Percentiles rank a stretch among this genome's conserved stretches.
Evolutionary conservation across 2,888 invertebrate genomes (phyloP).

Genomic region (Macropis europaea): DNA sequence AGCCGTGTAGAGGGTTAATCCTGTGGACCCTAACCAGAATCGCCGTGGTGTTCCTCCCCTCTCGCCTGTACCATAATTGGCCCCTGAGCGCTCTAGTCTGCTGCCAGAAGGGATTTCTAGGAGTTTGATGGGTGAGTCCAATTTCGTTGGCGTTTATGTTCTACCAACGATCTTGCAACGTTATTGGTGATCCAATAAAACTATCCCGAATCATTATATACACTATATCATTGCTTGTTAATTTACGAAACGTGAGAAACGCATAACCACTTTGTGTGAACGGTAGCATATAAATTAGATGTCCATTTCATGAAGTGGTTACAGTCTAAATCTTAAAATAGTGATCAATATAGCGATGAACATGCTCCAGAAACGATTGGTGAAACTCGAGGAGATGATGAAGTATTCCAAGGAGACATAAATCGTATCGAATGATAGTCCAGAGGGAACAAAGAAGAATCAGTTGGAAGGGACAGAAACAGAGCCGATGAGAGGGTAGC

Average conservation of each 20-base stretch:
- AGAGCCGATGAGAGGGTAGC: constrained; percentile 56
- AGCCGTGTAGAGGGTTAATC: constrained; percentile 67
- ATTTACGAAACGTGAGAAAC: constrained; percentile 14
- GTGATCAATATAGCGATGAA: not conserved
- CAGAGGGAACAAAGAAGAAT: constrained; percentile 51
- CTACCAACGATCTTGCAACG: constrained; percentile 55
- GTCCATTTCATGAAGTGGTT: too few species aligned
- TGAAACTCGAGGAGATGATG: not conserved
- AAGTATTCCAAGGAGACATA: constrained; percentile 7
- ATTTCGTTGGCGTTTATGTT: constrained; percentile 69
- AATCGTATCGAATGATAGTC: constrained; percentile 29
- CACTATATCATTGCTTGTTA: not conserved
- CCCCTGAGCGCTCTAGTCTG: constrained; percentile 70
- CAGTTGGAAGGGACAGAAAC: constrained; percentile 49
- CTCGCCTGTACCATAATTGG: constrained; percentile 71
- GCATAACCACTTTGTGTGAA: not conserved
- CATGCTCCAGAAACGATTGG: not conserved
- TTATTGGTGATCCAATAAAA: constrained; percentile 75
- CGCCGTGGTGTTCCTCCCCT: constrained; percentile 59
- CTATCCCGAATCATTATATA: constrained; percentile 20
- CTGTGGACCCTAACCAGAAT: constrained; percentile 65
- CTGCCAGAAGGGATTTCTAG: constrained; percentile 77
- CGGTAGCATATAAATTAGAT: constrained; percentile 20
- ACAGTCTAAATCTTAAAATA: too few species aligned
- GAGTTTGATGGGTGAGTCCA: constrained; percentile 72